Evolutionary conservation across 2,113 vertebrate genomes (phyloP).

Genomic region (Atrichornis clamosus): DNA sequence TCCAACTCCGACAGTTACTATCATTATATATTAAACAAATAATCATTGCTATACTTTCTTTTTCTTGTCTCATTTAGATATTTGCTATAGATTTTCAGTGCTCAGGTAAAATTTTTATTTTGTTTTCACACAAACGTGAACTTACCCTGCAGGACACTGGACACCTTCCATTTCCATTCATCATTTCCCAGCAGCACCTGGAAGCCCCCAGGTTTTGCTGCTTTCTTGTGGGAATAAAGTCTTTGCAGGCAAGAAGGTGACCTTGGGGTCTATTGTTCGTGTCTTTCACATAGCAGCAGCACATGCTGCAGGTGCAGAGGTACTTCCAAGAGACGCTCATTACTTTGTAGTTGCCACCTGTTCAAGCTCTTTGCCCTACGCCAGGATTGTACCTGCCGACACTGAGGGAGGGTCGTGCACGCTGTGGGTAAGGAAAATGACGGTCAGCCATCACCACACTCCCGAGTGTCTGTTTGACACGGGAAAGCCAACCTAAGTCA

Average conservation of each 20-base stretch:
- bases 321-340: rapidly evolving
- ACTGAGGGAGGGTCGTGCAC: not conserved
- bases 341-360: not conserved
- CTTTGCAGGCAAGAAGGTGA: not conserved
- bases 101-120: not conserved
- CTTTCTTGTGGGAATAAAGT: not conserved
- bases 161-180: not conserved
- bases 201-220: not conserved
- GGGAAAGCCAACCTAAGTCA: not conserved
- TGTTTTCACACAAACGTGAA: not conserved
- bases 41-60: not conserved
- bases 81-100: not conserved
- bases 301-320: not conserved
- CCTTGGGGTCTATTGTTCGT: not conserved
- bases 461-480: not conserved
- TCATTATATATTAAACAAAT: not conserved
- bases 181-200: not conserved
- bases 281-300: not conserved
- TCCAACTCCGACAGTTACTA: not conserved
- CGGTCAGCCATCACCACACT: not conserved
- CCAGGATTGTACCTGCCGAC: not conserved
- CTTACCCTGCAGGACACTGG: not conserved
- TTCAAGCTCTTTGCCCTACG: not conserved
- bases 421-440: not conserved
- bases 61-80: not conserved